Evolutionary conservation across 2,797 vertebrate genomes (phyloP).

Genomic region (Rhabdomys pumilio): DNA sequence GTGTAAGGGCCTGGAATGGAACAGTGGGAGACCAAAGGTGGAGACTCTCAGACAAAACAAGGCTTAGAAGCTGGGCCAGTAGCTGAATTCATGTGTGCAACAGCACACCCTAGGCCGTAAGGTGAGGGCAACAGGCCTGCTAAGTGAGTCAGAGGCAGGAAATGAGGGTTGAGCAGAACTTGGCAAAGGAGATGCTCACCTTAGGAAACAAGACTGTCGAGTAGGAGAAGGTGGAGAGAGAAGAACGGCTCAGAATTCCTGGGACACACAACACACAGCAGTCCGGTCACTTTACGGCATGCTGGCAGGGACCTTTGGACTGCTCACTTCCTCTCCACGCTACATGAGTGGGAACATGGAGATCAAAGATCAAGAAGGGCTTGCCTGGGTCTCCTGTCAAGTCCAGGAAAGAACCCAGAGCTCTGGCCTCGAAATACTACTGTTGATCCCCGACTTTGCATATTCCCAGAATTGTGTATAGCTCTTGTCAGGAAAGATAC

Average conservation of each 20-base stretch:
- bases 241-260: conserved; percentile 33
- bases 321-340: neutral
- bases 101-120: neutral
- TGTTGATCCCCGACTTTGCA: neutral
- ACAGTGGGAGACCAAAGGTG: neutral
- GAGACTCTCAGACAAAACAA: neutral
- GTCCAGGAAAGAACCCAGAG: neutral
- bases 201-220: conserved; percentile 46
- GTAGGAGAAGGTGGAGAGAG: neutral
- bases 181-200: conserved; percentile 37
- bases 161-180: conserved; percentile 52
- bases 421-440: neutral
- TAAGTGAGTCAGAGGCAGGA: conserved; percentile 66
- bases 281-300: neutral
- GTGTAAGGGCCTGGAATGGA: neutral
- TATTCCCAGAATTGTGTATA: neutral
- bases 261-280: neutral
- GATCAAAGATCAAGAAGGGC: neutral
- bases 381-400: neutral
- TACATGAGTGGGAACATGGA: neutral
- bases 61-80: neutral
- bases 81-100: neutral
- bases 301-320: neutral
- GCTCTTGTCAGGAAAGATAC: conserved; percentile 20
- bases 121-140: neutral